phyloP scores from a whole-genome alignment of 2,888 invertebrate species.

The Hyposoter didymator region DNA sequence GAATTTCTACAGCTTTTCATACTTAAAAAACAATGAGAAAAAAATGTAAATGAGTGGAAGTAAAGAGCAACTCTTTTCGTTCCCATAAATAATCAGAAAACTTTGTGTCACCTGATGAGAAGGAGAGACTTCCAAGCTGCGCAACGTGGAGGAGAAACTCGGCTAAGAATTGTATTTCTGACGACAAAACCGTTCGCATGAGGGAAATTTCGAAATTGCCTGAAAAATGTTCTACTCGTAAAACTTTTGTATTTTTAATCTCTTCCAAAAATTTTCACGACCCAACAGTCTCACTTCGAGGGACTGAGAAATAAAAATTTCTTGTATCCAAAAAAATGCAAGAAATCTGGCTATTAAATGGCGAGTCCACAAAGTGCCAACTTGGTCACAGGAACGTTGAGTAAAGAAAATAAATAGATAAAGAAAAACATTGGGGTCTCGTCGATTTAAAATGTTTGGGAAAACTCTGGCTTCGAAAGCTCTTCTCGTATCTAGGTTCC shows the following conservation, averaged over 20 bases:
- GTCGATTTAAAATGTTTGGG: constrained; percentile 12
- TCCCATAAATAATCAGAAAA: neutral
- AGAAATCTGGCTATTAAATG: neutral
- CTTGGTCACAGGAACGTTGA: neutral
- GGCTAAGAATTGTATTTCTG: neutral
- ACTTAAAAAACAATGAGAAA: neutral
- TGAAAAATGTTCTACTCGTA: neutral
- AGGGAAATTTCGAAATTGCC: neutral
- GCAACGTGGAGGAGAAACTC: neutral
- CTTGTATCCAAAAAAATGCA: neutral
- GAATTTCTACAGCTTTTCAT: neutral
- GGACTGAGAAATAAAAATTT: neutral
- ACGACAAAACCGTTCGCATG: neutral
- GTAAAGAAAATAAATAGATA: constrained; percentile 22
- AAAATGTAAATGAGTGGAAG: neutral
- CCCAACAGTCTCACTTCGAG: neutral
- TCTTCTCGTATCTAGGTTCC: constrained; percentile 19
- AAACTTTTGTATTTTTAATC: neutral
- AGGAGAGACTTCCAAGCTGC: neutral
- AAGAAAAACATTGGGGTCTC: constrained; percentile 11
- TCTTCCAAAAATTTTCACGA: neutral
- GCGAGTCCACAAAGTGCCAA: neutral
- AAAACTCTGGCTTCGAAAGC: constrained; percentile 19
- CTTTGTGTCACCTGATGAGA: neutral
- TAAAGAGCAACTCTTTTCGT: neutral